phyloP scores from a whole-genome alignment of 2,113 vertebrate genomes.

The Tetraodon nigroviridis region DNA sequence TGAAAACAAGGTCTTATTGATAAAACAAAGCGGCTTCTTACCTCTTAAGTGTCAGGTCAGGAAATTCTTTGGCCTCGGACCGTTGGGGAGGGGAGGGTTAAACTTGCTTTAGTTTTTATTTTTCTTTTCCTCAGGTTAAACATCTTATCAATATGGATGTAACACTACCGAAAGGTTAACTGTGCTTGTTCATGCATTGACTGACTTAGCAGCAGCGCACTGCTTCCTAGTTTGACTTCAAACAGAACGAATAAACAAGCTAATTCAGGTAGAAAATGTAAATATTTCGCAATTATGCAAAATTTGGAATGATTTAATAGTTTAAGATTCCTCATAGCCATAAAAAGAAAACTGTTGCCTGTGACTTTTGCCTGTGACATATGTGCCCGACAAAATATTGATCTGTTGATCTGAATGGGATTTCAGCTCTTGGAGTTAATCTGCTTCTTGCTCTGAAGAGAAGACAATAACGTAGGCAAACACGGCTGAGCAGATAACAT shows the following conservation, averaged over 20 bases:
- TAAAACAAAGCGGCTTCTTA: constrained; percentile 78
- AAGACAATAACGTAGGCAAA: constrained; percentile 15
- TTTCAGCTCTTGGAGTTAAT: constrained; percentile 20
- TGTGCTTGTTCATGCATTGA: constrained; percentile 54
- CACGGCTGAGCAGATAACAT: constrained; percentile 18
- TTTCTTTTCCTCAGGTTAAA: constrained; percentile 55
- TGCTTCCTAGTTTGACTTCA: constrained; percentile 47
- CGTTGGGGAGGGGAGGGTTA: constrained; percentile 24
- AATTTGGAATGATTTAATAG: too few species aligned
- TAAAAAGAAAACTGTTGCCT: constrained; percentile 1
- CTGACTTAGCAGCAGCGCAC: constrained; percentile 42
- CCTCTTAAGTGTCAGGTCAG: constrained; percentile 69
- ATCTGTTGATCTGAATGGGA: constrained; percentile 27
- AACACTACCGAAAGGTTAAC: constrained; percentile 61
- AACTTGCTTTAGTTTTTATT: constrained; percentile 37
- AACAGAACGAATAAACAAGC: constrained; percentile 41
- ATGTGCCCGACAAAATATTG: constrained; percentile 9
- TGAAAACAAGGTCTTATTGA: constrained; percentile 92
- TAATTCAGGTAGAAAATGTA: constrained; percentile 9
- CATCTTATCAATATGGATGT: constrained; percentile 50
- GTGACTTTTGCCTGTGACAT: constrained; percentile 1
- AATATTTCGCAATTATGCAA: neutral
- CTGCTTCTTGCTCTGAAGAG: constrained; percentile 7
- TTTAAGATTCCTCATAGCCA: neutral
- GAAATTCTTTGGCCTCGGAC: constrained; percentile 50